Evolutionary conservation across 2,797 vertebrate species (phyloP).

Genomic region (Hyperoplus lanceolatus): DNA sequence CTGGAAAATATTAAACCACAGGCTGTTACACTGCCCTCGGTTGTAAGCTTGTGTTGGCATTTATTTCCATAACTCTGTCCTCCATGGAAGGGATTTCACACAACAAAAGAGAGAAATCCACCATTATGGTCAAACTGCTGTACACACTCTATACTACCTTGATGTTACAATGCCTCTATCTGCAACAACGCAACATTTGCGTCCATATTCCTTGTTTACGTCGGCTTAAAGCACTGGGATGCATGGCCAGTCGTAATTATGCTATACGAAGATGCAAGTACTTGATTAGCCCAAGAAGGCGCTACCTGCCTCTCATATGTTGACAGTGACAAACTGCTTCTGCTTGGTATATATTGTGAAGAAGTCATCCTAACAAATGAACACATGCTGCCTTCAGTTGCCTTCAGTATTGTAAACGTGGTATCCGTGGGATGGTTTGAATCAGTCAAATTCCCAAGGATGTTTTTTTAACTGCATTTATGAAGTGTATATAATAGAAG

Average conservation of each 20-base stretch:
- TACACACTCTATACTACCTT: background rate
- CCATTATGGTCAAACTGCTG: background rate
- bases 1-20: slow-evolving; percentile 43
- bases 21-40: slow-evolving; percentile 39
- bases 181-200: slow-evolving; percentile 31
- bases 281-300: slow-evolving; percentile 47
- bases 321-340: slow-evolving; percentile 57
- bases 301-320: slow-evolving; percentile 51
- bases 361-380: slow-evolving; percentile 47
- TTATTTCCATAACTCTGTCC: slow-evolving; percentile 5
- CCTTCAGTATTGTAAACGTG: background rate
- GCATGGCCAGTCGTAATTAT: slow-evolving; percentile 51
- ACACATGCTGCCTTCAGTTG: slow-evolving; percentile 47
- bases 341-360: slow-evolving; percentile 42
- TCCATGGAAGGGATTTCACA: slow-evolving; percentile 11
- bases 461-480: slow-evolving; percentile 1
- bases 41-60: slow-evolving; percentile 16
- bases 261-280: slow-evolving; percentile 46
- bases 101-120: slow-evolving; percentile 15
- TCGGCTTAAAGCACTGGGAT: slow-evolving; percentile 34
- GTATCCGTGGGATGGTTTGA: background rate
- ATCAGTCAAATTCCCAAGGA: background rate
- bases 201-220: slow-evolving; percentile 50
- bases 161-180: background rate
- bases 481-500: background rate